Base-by-base conservation (phyloP, 2,113 vertebrate genomes). In the Dolichallabes microphthalmus region DNA sequence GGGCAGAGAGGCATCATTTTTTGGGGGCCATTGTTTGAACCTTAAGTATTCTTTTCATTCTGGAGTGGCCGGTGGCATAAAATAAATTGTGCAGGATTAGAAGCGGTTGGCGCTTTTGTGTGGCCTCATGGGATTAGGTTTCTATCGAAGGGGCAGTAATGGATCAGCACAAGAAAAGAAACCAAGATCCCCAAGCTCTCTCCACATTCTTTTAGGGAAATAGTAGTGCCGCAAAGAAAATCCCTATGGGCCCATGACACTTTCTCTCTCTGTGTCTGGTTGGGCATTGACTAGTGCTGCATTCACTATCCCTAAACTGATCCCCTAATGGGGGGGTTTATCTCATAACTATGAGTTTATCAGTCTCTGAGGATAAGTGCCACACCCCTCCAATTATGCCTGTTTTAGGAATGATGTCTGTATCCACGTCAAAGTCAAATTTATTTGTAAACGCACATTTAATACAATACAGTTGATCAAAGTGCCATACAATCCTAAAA, bases 51-150 rank as follows among this genome's bases (percentile, higher is more conserved):
- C 61, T 85, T 82, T 85, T 87, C 85, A 87, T 88, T 88, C 80
- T 87, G 85, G 87, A 88, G 87, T 86, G 87, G 89, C 85, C 85
- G 61, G 84, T 85, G 19, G 86, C 88, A 87, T 85, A 83, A 87
- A 83, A 89, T 87, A 89, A 75, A 89, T 79, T 80, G 57, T 83
- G 87, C 69, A 87, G 86, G 87, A 90, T 88, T 88, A 90, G 86
- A 76, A 61, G 80, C 76, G 76, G 83, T 83, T 79, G 52, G 89
- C 74, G 87, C 87, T 88, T 90, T 85, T 87, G 87, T 86, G 8
- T 74, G 82, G 87, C 79, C 87, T 87, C 89, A 64, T 81, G 85
- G 89, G 89, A 90, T 90, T 90, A 88, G 76, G 86, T 77, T 88
- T 90, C 82, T 88, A 88, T 90, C 83, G 69, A 86, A 87, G 76